A percentile compares a stretch with the other conserved stretches of the same genome.
Evolutionary conservation across 2,797 vertebrate species (phyloP).

Genomic region (Sebastes vulpes): DNA sequence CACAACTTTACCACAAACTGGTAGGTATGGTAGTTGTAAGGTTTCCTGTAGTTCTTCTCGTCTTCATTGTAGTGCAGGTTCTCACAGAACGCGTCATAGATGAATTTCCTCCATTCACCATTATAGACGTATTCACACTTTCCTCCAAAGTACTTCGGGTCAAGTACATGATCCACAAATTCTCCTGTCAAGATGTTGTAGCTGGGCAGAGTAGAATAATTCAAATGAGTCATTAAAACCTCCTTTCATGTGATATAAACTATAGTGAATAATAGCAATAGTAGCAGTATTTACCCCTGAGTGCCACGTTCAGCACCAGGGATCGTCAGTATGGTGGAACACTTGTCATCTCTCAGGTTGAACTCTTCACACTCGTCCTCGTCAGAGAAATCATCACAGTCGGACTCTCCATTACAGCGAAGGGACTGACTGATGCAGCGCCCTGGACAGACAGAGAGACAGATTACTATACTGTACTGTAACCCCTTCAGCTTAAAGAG

Average conservation of each 20-base stretch:
- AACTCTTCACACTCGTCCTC: conserved; percentile 85
- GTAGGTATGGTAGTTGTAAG: conserved; percentile 93
- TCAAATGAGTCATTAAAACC: background rate
- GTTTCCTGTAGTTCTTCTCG: conserved; percentile 93
- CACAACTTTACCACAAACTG: conserved; percentile 86
- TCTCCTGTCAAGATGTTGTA: conserved; percentile 88
- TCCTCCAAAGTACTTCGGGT: conserved; percentile 89
- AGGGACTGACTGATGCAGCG: conserved; percentile 91
- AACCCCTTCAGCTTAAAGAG: background rate
- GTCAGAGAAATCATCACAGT: conserved; percentile 90
- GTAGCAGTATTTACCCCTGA: conserved; percentile 84
- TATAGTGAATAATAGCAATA: background rate
- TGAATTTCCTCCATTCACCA: conserved; percentile 92
- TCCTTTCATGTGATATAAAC: background rate
- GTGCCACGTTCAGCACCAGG: conserved; percentile 87
- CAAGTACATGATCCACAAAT: conserved; percentile 82
- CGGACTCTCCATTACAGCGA: conserved; percentile 89
- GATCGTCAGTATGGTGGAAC: conserved; percentile 83
- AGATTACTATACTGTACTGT: background rate
- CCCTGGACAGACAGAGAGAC: conserved; percentile 77
- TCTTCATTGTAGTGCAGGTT: conserved; percentile 89
- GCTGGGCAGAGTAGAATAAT: conserved; percentile 71
- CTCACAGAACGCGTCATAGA: conserved; percentile 90
- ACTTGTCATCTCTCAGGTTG: conserved; percentile 74
- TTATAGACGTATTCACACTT: conserved; percentile 94